phyloP scores from a whole-genome alignment of 2,113 vertebrate genomes.

The Poicephalus meyeri region DNA sequence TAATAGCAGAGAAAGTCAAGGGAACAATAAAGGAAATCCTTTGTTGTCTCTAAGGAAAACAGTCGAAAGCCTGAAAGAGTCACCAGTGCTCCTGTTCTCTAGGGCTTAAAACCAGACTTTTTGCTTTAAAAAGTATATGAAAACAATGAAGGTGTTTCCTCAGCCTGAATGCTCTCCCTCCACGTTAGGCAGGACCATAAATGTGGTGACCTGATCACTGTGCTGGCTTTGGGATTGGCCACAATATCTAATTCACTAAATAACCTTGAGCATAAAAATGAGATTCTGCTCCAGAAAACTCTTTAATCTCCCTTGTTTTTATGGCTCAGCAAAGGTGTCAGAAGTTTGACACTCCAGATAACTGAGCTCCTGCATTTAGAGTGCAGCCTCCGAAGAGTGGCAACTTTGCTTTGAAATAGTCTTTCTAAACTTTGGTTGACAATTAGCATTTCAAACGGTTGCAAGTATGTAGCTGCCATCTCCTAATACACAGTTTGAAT shows the following conservation, averaged over 20 bases:
- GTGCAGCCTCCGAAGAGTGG: slow-evolving; percentile 40
- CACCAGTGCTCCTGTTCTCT: neutral
- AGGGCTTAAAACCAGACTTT: neutral
- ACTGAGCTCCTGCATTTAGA: slow-evolving; percentile 58
- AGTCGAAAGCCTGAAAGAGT: neutral
- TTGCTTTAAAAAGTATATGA: neutral
- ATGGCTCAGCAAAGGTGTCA: slow-evolving; percentile 52
- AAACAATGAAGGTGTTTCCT: neutral
- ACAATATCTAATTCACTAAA: neutral
- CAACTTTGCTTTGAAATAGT: slow-evolving; percentile 57
- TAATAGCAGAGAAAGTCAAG: neutral
- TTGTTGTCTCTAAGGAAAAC: slow-evolving; percentile 2
- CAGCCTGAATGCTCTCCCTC: neutral
- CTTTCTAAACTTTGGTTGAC: slow-evolving; percentile 57
- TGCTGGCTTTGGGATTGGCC: neutral
- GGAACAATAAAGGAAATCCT: neutral
- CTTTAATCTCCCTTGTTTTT: slow-evolving; percentile 60
- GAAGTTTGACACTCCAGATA: slow-evolving; percentile 45
- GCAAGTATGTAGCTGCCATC: slow-evolving; percentile 35
- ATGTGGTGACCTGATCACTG: neutral
- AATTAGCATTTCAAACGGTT: slow-evolving; percentile 69
- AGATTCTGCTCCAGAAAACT: slow-evolving; percentile 39
- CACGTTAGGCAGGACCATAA: accelerated
- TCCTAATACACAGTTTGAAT: slow-evolving; percentile 4
- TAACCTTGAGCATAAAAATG: slow-evolving; percentile 26